Evolutionary conservation across 2,113 vertebrate genomes (phyloP).

Genomic region (Leuciscus idus): DNA sequence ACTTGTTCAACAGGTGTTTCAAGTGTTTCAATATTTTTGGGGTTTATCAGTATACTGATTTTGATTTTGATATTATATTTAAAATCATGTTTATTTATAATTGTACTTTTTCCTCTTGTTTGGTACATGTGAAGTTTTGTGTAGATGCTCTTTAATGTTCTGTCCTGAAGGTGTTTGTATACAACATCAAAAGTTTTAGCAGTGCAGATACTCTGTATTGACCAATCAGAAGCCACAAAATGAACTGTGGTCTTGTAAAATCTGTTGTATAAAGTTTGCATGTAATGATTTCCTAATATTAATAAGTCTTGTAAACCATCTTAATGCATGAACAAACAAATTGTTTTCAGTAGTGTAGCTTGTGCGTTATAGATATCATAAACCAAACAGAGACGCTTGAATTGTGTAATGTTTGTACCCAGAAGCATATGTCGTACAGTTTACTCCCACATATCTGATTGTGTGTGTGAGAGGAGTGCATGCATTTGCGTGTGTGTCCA

Average conservation of each 20-base stretch:
- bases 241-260: neutral
- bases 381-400: neutral
- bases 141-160: too few species aligned
- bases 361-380: neutral
- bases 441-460: slow-evolving; percentile 9
- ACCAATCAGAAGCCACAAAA: neutral
- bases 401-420: slow-evolving; percentile 24
- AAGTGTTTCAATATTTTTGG: too few species aligned
- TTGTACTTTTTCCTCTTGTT: too few species aligned
- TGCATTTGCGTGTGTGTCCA: slow-evolving; percentile 44
- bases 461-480: slow-evolving; percentile 13
- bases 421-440: slow-evolving; percentile 15
- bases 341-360: slow-evolving; percentile 5
- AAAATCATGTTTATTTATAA: too few species aligned
- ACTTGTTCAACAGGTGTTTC: too few species aligned
- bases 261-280: neutral
- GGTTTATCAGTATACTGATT: too few species aligned
- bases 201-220: neutral
- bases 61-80: too few species aligned
- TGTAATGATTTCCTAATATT: neutral
- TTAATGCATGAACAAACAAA: neutral
- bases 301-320: neutral
- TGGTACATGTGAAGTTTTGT: too few species aligned
- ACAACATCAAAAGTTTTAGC: neutral
- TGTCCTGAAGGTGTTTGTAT: too few species aligned